Evolutionary conservation across 2,888 invertebrate species (phyloP).

Genomic region (Drosophila greeni): DNA sequence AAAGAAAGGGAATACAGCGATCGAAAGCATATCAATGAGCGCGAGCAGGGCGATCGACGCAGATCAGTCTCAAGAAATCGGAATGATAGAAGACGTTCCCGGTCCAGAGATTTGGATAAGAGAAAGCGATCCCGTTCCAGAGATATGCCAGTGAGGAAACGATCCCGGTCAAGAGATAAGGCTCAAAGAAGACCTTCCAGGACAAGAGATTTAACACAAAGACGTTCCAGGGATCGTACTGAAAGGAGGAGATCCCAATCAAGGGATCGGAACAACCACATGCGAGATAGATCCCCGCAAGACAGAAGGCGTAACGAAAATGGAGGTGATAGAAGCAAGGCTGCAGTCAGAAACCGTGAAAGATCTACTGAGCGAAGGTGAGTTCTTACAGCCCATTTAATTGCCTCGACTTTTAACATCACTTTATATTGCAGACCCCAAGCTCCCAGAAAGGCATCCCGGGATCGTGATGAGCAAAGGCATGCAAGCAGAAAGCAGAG

Average conservation of each 20-base stretch:
- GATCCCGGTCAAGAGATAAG: constrained; percentile 4
- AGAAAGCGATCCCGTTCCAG: constrained; percentile 6
- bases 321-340: constrained; percentile 22
- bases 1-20: background rate
- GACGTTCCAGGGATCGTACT: constrained; percentile 6
- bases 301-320: constrained; percentile 24
- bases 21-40: constrained; percentile 5
- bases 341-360: constrained; percentile 13
- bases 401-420: background rate
- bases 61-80: constrained; percentile 13
- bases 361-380: constrained; percentile 43
- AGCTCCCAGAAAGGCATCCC: background rate
- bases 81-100: constrained; percentile 3
- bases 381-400: no score
- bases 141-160: constrained; percentile 6
- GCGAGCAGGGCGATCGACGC: background rate
- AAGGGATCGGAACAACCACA: constrained; percentile 17
- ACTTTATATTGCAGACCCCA: constrained; percentile 13
- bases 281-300: constrained; percentile 24
- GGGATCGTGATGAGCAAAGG: background rate
- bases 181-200: constrained; percentile 1
- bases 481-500: constrained; percentile 12
- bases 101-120: constrained; percentile 9
- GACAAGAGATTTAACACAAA: constrained; percentile 25
- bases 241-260: constrained; percentile 3